Percentiles rank a stretch among this genome's conserved stretches.
Conservation (phyloP, 1,140 invertebrate species). For the Globodera ellingtonae region DNA sequence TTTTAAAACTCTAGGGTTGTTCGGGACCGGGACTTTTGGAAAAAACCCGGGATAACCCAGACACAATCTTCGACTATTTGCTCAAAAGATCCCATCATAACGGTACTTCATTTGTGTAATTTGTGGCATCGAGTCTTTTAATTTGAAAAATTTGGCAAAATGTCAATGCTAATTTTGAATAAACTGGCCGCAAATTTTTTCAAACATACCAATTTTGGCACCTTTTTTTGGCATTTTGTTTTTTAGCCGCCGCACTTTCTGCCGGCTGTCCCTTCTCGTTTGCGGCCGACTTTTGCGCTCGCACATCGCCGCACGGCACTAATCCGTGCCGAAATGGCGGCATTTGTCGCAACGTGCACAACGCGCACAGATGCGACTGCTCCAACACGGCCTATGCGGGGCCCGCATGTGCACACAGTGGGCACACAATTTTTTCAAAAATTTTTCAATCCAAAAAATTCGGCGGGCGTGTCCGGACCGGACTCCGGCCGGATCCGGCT, state of each 20-base stretch:
- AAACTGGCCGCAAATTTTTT: too few relatives aligned
- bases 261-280: constrained; percentile 34
- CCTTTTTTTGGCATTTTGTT: neutral
- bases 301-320: constrained; percentile 77
- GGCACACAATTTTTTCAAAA: constrained; percentile 17
- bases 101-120: too few relatives aligned
- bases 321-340: constrained; percentile 88
- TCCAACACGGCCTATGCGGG: constrained; percentile 84
- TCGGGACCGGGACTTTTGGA: too few relatives aligned
- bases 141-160: too few relatives aligned
- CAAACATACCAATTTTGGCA: neutral
- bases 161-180: too few relatives aligned
- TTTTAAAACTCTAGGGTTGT: too few relatives aligned
- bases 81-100: too few relatives aligned
- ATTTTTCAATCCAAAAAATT: neutral
- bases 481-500: too few relatives aligned
- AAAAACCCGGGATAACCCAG: too few relatives aligned
- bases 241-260: constrained; percentile 30
- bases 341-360: constrained; percentile 88
- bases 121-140: too few relatives aligned
- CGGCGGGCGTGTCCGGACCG: too few relatives aligned
- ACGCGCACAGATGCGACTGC: constrained; percentile 92
- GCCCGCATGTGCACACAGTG: constrained; percentile 87
- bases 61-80: too few relatives aligned
- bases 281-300: constrained; percentile 66